Conservation (phyloP, 2,888 invertebrate genomes). For the Lucinisca nassula region DNA sequence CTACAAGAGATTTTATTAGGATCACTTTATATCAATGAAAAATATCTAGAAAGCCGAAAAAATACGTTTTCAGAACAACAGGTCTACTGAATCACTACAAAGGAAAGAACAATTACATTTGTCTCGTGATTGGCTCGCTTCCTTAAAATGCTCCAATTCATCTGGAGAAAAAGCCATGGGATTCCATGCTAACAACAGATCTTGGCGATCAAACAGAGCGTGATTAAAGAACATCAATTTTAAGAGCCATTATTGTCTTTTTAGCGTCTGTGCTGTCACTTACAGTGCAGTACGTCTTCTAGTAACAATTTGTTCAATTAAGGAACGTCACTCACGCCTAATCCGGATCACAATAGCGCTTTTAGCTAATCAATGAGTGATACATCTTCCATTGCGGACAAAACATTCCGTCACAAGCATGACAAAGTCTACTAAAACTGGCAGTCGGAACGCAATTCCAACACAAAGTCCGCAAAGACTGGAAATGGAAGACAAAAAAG, state of each 20-base stretch:
- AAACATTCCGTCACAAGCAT: no score
- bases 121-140: no score
- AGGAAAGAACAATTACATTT: no score
- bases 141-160: not conserved
- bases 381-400: not conserved
- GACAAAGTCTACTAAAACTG: no score
- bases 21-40: no score
- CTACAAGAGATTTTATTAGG: no score
- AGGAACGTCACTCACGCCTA: slow-evolving; percentile 19
- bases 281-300: slow-evolving; percentile 8
- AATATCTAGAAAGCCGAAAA: no score
- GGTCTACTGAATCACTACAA: no score
- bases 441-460: not conserved
- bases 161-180: not conserved
- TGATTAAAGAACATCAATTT: slow-evolving; percentile 10
- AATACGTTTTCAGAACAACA: no score
- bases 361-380: not conserved
- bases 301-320: slow-evolving; percentile 32
- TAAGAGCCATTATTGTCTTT: slow-evolving; percentile 16
- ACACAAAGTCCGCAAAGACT: not conserved
- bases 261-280: slow-evolving; percentile 5
- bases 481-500: no score
- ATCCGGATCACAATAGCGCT: slow-evolving; percentile 15
- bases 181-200: not conserved
- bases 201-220: not conserved